Percentiles rank a stretch among this genome's conserved stretches.
Conservation (phyloP, 2,888 invertebrate species). For the Ypsolopha scabrella region DNA sequence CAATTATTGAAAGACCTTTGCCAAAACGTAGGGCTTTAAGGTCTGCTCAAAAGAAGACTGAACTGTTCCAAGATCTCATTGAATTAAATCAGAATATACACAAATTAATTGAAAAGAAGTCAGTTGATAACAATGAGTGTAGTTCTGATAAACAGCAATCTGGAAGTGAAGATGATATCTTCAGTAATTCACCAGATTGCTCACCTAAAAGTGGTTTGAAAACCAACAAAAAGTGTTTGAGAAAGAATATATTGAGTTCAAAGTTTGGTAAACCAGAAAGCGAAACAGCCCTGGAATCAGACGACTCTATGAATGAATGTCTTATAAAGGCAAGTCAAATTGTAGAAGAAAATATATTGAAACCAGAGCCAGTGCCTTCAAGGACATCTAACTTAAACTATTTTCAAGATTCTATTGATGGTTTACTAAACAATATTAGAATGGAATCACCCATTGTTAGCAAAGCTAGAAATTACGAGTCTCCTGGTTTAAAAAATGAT, state of each 20-base stretch:
- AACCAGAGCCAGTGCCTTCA: constrained; percentile 20
- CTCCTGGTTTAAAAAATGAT: constrained; percentile 47
- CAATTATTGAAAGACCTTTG: constrained; percentile 35
- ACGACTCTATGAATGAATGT: constrained; percentile 65
- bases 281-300: constrained; percentile 54
- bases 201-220: constrained; percentile 44
- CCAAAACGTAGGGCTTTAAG: constrained; percentile 38
- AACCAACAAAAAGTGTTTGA: constrained; percentile 36
- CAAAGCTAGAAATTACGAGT: constrained; percentile 33
- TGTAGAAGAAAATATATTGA: constrained; percentile 49
- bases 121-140: constrained; percentile 12
- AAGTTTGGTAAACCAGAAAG: constrained; percentile 46
- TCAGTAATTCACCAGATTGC: constrained; percentile 39
- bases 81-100: constrained; percentile 57
- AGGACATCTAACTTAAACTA: constrained; percentile 8
- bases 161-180: constrained; percentile 52
- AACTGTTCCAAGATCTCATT: constrained; percentile 49
- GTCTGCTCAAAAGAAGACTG: constrained; percentile 40
- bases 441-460: constrained; percentile 39
- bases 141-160: constrained; percentile 19
- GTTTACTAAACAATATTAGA: constrained; percentile 45
- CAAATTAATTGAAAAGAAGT: constrained; percentile 39
- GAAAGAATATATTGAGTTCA: constrained; percentile 55
- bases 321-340: constrained; percentile 58
- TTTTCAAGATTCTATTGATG: constrained; percentile 47